phyloP scores from a whole-genome alignment of 2,888 invertebrate genomes.

The Anarsia innoxiella region DNA sequence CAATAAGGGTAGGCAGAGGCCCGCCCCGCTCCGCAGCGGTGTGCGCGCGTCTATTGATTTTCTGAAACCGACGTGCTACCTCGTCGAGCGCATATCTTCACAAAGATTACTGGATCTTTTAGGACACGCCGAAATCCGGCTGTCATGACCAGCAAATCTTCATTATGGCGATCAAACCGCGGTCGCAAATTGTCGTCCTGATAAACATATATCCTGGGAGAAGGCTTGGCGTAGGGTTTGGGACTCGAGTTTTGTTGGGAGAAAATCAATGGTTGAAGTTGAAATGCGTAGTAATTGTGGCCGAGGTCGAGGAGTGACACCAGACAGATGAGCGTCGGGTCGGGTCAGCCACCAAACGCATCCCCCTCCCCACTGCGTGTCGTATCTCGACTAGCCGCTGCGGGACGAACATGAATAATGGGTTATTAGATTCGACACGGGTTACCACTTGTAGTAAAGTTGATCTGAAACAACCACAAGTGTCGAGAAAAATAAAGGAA shows the following conservation, averaged over 20 bases:
- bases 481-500: too few relatives aligned
- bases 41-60: slow-evolving; percentile 73
- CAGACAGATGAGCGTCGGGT: slow-evolving; percentile 1
- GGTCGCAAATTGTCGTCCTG: neutral
- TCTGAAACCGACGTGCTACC: slow-evolving; percentile 32
- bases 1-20: slow-evolving; percentile 27
- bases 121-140: slow-evolving; percentile 8
- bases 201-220: too few relatives aligned
- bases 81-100: slow-evolving; percentile 31
- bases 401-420: slow-evolving; percentile 9
- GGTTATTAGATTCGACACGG: slow-evolving; percentile 1
- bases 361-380: slow-evolving; percentile 3
- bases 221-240: too few relatives aligned
- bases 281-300: neutral
- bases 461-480: too few relatives aligned
- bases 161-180: slow-evolving; percentile 1
- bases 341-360: neutral
- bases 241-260: neutral
- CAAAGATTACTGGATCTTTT: slow-evolving; percentile 26
- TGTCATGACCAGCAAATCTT: slow-evolving; percentile 3
- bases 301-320: slow-evolving; percentile 1
- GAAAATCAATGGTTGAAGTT: neutral
- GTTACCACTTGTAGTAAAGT: too few relatives aligned
- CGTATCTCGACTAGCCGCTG: slow-evolving; percentile 7
- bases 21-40: slow-evolving; percentile 20